A percentile compares a stretch with the other conserved stretches of the same genome.
These are phyloP conservation scores for Coilia nasus DNA, from an alignment of 2,797 vertebrate species.

Conservation along the genomic window DNA sequence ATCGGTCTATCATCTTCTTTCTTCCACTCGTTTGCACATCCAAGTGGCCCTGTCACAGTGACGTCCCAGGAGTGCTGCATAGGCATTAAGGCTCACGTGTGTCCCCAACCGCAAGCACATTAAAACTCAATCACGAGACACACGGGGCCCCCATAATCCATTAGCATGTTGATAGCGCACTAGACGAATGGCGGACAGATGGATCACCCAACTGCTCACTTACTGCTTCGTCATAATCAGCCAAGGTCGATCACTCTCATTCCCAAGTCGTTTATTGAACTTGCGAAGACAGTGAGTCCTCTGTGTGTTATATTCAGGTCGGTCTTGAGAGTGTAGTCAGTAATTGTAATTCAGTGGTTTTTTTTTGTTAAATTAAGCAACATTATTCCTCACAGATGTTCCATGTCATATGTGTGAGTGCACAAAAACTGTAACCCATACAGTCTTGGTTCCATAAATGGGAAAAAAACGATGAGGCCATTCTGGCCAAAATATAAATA, in stretches of 20 bases:
- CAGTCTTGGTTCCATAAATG: too few relatives aligned
- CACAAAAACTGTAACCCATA: too few relatives aligned
- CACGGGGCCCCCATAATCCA: neutral
- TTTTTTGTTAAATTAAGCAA: too few relatives aligned
- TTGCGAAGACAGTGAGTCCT: too few relatives aligned
- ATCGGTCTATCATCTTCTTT: neutral
- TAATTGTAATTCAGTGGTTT: neutral
- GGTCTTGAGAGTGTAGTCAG: neutral
- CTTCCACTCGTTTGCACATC: neutral
- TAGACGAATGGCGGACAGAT: constrained; percentile 11
- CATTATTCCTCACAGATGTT: too few relatives aligned
- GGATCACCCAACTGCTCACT: constrained; percentile 9
- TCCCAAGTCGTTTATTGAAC: neutral
- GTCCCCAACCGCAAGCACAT: neutral
- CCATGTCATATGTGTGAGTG: too few relatives aligned
- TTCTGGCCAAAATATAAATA: too few relatives aligned
- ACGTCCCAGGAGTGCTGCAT: neutral
- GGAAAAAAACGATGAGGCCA: too few relatives aligned
- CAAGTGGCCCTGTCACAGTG: neutral
- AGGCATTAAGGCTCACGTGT: neutral
- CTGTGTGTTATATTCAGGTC: neutral
- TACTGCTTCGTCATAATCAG: neutral
- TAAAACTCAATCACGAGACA: constrained; percentile 11
- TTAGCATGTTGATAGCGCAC: constrained; percentile 10
- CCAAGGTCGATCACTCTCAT: neutral